These are phyloP conservation scores for Pterophyllum scalare DNA, from an alignment of 2,113 vertebrate species.

Conservation along the genomic window DNA sequence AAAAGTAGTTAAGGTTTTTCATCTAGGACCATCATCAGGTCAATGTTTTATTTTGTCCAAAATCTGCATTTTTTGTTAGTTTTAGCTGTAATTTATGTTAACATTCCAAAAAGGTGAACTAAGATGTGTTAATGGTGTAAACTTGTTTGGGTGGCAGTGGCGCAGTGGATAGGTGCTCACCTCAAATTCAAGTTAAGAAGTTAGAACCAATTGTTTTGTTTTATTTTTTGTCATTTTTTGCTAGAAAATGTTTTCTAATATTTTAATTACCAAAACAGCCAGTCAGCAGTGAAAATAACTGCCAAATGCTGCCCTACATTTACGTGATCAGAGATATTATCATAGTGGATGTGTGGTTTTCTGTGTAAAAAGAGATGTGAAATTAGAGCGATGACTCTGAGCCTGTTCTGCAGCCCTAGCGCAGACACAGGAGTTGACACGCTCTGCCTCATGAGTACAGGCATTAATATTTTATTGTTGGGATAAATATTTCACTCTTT, in stretches of 20 bases:
- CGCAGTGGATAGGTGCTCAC: too few relatives aligned
- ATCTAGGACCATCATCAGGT: not conserved
- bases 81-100: not conserved
- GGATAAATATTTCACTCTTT: conserved; percentile 78
- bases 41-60: not conserved
- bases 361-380: not conserved
- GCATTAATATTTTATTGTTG: conserved; percentile 75
- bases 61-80: not conserved
- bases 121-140: not conserved
- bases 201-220: too few relatives aligned
- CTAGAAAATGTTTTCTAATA: not conserved
- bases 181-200: not conserved
- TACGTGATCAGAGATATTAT: not conserved
- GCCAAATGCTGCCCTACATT: not conserved
- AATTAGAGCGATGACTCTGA: not conserved
- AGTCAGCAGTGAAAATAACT: not conserved
- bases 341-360: not conserved
- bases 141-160: too few relatives aligned
- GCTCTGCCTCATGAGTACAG: conserved; percentile 13
- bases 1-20: not conserved
- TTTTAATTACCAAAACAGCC: not conserved
- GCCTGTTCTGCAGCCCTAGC: not conserved
- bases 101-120: not conserved
- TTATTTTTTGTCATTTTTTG: too few relatives aligned
- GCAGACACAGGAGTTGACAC: conserved; percentile 4